Conservation (phyloP, 2,888 invertebrate genomes). For the Yponomeuta malinellus region DNA sequence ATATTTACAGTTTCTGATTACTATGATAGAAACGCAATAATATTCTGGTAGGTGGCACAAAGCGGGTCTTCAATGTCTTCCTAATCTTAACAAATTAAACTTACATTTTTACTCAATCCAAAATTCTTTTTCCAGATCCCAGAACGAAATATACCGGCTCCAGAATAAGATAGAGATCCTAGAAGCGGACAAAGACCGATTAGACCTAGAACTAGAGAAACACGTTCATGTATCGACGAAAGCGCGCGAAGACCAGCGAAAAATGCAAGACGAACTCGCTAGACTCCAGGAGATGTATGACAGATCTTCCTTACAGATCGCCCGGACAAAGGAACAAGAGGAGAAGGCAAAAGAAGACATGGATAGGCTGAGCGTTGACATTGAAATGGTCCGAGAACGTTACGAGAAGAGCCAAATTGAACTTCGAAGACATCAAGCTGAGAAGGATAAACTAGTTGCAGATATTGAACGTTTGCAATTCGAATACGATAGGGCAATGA, state of each 20-base stretch:
- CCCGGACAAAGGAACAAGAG: constrained; percentile 91
- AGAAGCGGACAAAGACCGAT: constrained; percentile 90
- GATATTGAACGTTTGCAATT: constrained; percentile 91
- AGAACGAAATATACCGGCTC: constrained; percentile 91
- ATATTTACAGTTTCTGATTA: no score
- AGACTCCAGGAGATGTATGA: constrained; percentile 93
- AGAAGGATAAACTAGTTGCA: constrained; percentile 89
- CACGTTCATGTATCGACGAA: constrained; percentile 86
- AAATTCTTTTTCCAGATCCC: constrained; percentile 79
- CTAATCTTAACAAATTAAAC: not conserved
- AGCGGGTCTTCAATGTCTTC: not conserved
- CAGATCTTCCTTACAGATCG: constrained; percentile 88
- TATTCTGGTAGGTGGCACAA: not conserved
- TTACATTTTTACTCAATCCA: not conserved
- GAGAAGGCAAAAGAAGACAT: constrained; percentile 92
- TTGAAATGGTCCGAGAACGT: constrained; percentile 91
- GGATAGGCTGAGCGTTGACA: constrained; percentile 84
- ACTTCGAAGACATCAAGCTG: constrained; percentile 86
- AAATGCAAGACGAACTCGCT: constrained; percentile 89
- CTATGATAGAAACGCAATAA: no score
- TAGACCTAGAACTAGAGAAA: constrained; percentile 91
- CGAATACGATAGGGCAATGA: constrained; percentile 90
- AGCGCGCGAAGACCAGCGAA: constrained; percentile 89
- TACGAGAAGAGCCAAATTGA: constrained; percentile 93
- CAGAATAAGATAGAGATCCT: constrained; percentile 92